Evolutionary conservation across 2,888 invertebrate species (phyloP), one percentile per base, ranked within the genome.

Genomic region (Tanytarsus gracilentus): DNA sequence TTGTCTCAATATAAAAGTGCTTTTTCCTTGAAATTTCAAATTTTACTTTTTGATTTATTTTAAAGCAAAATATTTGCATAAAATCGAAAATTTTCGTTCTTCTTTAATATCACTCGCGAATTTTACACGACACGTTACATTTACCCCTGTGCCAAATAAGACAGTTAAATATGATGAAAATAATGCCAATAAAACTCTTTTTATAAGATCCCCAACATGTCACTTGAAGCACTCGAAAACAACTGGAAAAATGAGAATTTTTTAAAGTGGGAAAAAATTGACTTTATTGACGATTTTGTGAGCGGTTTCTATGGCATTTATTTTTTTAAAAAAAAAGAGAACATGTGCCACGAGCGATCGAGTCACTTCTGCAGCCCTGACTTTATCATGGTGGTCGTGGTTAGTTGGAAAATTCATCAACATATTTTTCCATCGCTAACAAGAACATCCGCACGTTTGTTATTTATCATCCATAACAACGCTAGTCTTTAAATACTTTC

Each of bases 151-250:
- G n/a, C n/a, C n/a, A n/a, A n/a, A n/a, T n/a, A 33, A 33, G n/a
- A 5, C n/a, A 39, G 8, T 40, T 18, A 9, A 21, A 44, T 23
- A 44, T 23, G 11, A 11, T 8, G 8, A 14, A 36, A 14, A 36
- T 36, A 36, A 14, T 36, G 36, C 36, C n/a, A 16, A 36, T 14
- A 44, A 18, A 11, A 44, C 18, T 21, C 23, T 2, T 44, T 44
- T 9, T 16, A 48, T 58, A 18, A 29, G 14, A n/a, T 30, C 27
- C 18, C 29, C 14, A 58, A 58, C 58, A 27, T 29, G 58, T 48
- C 58, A 21, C 48, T 27, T 26, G 58, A 58, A 58, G 48, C 29
- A 48, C 29, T 40, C 29, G 27, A 48, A 58, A 48, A 58, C 48
- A 58, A 58, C 58, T 58, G 48, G 44, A 44, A 44, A 5, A 44